phyloP scores from a whole-genome alignment of 2,113 vertebrate genomes.

The Neotoma lepida region DNA sequence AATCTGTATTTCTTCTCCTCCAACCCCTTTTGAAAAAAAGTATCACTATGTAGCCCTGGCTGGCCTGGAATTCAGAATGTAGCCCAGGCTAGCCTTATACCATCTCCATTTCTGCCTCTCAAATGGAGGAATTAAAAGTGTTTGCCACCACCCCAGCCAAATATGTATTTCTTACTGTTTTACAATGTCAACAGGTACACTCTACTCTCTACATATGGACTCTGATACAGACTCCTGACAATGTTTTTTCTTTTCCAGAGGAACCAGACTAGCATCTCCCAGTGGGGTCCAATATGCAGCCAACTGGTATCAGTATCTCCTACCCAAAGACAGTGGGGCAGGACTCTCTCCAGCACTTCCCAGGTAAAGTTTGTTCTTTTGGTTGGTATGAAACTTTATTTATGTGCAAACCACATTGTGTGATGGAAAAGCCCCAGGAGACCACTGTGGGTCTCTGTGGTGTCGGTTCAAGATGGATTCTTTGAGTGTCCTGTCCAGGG shows the following conservation, averaged over 20 bases:
- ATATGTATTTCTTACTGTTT: neutral
- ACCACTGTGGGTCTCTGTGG: slow-evolving; percentile 54
- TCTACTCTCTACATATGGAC: neutral
- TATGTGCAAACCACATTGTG: slow-evolving; percentile 67
- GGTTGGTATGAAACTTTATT: slow-evolving; percentile 63
- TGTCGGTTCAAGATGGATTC: slow-evolving; percentile 47
- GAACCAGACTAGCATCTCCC: slow-evolving; percentile 79
- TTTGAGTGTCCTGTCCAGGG: slow-evolving; percentile 59
- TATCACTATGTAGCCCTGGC: neutral
- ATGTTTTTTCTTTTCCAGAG: slow-evolving; percentile 80
- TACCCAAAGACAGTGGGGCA: slow-evolving; percentile 72
- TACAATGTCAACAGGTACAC: neutral
- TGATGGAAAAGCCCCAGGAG: slow-evolving; percentile 68
- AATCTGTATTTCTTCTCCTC: neutral
- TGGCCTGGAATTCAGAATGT: neutral
- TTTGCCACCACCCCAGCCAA: neutral
- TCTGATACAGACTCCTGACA: slow-evolving; percentile 33
- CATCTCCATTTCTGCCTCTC: neutral
- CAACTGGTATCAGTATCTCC: slow-evolving; percentile 49
- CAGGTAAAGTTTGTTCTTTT: slow-evolving; percentile 85
- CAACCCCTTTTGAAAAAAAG: neutral
- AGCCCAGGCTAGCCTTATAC: neutral
- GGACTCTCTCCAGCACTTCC: slow-evolving; percentile 82
- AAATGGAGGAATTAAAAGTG: neutral
- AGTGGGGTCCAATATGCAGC: slow-evolving; percentile 78